Base-by-base conservation (phyloP, 2,113 vertebrate species). In the Manacus vitellinus region DNA sequence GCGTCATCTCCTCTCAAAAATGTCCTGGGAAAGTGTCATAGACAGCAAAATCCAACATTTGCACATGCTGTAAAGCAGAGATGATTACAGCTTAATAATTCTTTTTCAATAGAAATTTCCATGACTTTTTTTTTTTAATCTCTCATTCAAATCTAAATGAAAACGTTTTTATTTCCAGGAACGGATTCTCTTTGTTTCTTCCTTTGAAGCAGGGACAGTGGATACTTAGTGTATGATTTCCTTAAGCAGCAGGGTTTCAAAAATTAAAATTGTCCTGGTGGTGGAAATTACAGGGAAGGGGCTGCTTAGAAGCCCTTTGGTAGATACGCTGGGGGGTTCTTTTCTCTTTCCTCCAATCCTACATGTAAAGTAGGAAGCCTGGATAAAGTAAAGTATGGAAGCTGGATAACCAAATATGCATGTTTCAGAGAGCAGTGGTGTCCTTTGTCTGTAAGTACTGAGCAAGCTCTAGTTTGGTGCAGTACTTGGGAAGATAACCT, bases 21-120 rank as follows among this genome's bases (percentile, higher is more conserved):
- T 72, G 59, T 93, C 97, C 97, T 98, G 97, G 97, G 98, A 97
- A 98, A 97, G 95, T 94, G 83, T 94, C 80, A 65, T 66, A 58
- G 78, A 85, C 74, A 83, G 71, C 81, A 87, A 93, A 92, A 85
- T 76, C 58, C 44, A 92, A 79, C 85, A 85, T 96, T 88, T 22
- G 37, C 68, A 87, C 43, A 86, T 39, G 67, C 91, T 94, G 56
- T 84, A 84, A 78, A 93, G 66, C 11, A 10, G 74, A 88, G 55
- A 72, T 46, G 25, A 49, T 78, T 89, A 59, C 35, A 71, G 61
- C 75, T 87, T 92, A 68, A 61, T 67, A 78, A 91, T 71, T 86
- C 22, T 70, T 81, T 67, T 85, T 80, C 75, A 94, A 31, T 19
- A 88, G 51, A 78, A 94, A 28, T 56, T 85, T 90, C 55, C 37